A percentile compares a stretch with the other conserved stretches of the same genome.
These are phyloP conservation scores for Laticauda colubrina DNA, from an alignment of 2,113 vertebrate genomes.

Conservation along the genomic window DNA sequence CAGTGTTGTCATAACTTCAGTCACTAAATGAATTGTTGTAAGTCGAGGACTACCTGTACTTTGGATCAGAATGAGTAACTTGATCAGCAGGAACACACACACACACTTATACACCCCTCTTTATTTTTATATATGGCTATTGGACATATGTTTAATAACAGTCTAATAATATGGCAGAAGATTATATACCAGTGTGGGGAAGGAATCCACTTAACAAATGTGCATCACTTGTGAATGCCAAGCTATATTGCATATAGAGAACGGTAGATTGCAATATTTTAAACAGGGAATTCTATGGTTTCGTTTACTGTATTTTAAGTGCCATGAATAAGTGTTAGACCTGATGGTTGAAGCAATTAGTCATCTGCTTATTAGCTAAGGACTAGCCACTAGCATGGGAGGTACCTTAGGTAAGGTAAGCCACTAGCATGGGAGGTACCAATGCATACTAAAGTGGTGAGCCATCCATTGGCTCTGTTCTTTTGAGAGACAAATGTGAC, in stretches of 20 bases:
- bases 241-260: neutral
- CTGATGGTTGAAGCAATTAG: neutral
- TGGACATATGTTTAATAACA: neutral
- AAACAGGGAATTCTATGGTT: neutral
- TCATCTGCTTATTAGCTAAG: neutral
- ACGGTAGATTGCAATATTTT: neutral
- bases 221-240: neutral
- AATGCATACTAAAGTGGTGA: neutral
- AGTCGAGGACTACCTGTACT: neutral
- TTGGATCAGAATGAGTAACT: neutral
- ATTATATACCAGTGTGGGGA: neutral
- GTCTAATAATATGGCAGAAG: neutral
- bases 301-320: neutral
- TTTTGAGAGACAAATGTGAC: neutral
- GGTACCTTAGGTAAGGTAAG: neutral
- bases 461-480: neutral
- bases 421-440: neutral
- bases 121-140: neutral
- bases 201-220: neutral
- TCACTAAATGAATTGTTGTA: neutral
- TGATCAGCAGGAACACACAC: neutral
- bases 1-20: neutral
- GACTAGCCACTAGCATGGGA: neutral
- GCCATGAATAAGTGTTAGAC: neutral
- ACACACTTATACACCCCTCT: neutral